Evolutionary conservation across 92 coral and sea anemone genomes (phyloP).

Genomic region (Epizoanthus stellaris): DNA sequence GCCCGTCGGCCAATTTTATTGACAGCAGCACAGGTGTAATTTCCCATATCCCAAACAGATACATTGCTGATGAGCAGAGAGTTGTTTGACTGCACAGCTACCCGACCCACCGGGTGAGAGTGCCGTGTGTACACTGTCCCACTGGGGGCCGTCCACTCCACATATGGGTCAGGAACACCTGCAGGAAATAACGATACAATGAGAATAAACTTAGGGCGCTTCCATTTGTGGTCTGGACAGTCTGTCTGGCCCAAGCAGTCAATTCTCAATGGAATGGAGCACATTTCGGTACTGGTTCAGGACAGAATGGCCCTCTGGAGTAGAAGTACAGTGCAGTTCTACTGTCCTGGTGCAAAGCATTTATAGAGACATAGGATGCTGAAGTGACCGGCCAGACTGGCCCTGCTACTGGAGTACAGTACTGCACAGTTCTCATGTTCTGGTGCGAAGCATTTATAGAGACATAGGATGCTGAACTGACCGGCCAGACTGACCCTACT

Average conservation of each 20-base stretch:
- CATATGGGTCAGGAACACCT: conserved; percentile 69
- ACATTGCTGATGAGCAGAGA: conserved; percentile 71
- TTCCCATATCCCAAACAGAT: conserved; percentile 69
- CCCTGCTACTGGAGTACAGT: too few relatives aligned
- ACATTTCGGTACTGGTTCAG: too few relatives aligned
- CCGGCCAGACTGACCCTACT: too few relatives aligned
- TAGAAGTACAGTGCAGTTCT: too few relatives aligned
- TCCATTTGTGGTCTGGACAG: not conserved
- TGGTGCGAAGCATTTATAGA: too few relatives aligned
- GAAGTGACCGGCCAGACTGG: too few relatives aligned
- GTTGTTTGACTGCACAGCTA: conserved; percentile 77
- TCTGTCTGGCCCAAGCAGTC: not conserved
- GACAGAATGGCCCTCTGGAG: too few relatives aligned
- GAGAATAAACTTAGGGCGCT: not conserved
- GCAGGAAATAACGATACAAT: not conserved
- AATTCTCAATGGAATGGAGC: not conserved
- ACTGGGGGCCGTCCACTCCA: conserved; percentile 78
- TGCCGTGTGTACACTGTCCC: conserved; percentile 50
- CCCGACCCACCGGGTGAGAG: conserved; percentile 36
- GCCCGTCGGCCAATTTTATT: conserved; percentile 71
- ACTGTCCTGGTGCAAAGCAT: too few relatives aligned
- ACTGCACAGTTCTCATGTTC: too few relatives aligned
- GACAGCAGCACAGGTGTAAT: conserved; percentile 77
- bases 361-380: too few relatives aligned
- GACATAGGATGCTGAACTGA: too few relatives aligned